Evolutionary conservation across 1,140 invertebrate species (phyloP).

Genomic region (Diuraphis noxia): DNA sequence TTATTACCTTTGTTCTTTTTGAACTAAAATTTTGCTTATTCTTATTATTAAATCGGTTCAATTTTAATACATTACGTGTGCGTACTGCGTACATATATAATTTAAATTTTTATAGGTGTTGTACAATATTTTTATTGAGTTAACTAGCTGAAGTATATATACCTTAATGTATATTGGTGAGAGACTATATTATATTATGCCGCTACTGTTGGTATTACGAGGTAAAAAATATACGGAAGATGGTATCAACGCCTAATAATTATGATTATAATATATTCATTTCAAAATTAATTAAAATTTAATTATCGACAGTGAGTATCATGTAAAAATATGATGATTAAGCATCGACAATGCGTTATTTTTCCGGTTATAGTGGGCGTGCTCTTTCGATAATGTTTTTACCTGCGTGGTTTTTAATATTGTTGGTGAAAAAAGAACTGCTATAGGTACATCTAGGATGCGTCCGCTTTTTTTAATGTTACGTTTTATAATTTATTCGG

Average conservation of each 20-base stretch:
- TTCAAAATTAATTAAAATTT: conserved; percentile 47
- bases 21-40: not conserved
- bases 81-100: not conserved
- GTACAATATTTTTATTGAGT: conserved; percentile 1
- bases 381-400: conserved; percentile 24
- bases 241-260: conserved; percentile 27
- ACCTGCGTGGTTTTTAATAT: conserved; percentile 21
- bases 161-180: not conserved
- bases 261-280: conserved; percentile 38
- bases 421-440: conserved; percentile 13
- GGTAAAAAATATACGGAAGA: not conserved
- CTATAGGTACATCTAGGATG: not conserved
- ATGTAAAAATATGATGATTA: conserved; percentile 39
- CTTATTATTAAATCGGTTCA: not conserved
- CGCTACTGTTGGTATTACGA: conserved; percentile 21
- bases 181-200: not conserved
- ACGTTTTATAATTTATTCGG: conserved; percentile 10
- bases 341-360: conserved; percentile 7
- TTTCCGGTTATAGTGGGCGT: conserved; percentile 39
- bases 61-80: not conserved
- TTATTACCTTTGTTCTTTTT: not conserved
- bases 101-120: conserved; percentile 4
- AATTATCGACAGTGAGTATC: conserved; percentile 6
- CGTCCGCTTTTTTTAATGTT: conserved; percentile 6
- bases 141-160: not conserved